These are phyloP conservation scores for Urophycis tenuis DNA, from an alignment of 2,797 vertebrate species.

Conservation along the genomic window DNA sequence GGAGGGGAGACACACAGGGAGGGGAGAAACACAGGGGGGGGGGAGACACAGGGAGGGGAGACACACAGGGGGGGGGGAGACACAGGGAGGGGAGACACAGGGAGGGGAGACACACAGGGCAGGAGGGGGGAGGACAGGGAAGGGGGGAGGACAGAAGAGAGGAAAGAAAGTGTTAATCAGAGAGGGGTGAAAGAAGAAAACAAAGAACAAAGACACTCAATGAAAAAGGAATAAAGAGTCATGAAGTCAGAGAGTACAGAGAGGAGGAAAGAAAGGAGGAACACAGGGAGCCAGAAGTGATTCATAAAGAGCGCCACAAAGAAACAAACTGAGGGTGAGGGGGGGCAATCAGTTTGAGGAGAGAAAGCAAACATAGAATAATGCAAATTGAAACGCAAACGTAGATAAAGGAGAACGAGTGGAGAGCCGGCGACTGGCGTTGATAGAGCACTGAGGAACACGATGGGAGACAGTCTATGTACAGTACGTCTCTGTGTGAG, in stretches of 20 bases:
- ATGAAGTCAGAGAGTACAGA: background rate
- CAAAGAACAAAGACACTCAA: too few relatives aligned
- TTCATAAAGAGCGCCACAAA: background rate
- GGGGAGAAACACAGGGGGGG: too few relatives aligned
- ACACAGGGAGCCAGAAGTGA: background rate
- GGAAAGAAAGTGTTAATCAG: background rate
- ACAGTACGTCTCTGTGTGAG: background rate
- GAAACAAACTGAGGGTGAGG: background rate
- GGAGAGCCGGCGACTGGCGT: background rate
- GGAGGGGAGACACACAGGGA: too few relatives aligned
- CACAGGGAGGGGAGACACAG: too few relatives aligned
- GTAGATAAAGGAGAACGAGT: background rate
- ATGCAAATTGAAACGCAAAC: background rate
- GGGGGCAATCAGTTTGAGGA: background rate
- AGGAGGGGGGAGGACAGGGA: background rate
- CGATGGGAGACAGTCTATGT: background rate
- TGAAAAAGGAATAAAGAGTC: too few relatives aligned
- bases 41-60: too few relatives aligned
- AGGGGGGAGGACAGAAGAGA: background rate
- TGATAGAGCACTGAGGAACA: background rate
- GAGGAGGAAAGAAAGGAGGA: background rate
- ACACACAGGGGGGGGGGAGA: too few relatives aligned
- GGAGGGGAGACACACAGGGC: too few relatives aligned
- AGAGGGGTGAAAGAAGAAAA: too few relatives aligned
- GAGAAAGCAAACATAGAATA: background rate